Evolutionary conservation across 2,888 invertebrate species (phyloP).

Genomic region (Chymomyza procnemis): DNA sequence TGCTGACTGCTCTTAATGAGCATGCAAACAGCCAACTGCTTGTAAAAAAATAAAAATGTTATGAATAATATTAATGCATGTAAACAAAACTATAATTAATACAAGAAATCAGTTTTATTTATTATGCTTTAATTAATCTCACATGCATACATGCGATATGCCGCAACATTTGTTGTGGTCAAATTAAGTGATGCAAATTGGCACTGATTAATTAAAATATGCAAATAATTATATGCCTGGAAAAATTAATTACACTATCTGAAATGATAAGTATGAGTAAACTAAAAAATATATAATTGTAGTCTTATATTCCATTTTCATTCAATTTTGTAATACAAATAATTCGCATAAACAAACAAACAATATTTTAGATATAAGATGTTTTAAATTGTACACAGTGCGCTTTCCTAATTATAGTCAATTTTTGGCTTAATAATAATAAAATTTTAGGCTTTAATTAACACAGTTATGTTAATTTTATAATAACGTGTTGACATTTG

Average conservation of each 20-base stretch:
- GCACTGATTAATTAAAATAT: conserved; percentile 63
- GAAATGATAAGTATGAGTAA: too few relatives aligned
- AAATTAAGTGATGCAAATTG: conserved; percentile 28
- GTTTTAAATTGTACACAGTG: too few relatives aligned
- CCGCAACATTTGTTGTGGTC: conserved; percentile 35
- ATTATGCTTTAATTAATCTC: conserved; percentile 63
- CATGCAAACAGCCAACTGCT: conserved; percentile 36
- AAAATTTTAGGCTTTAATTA: too few relatives aligned
- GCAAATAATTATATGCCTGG: not conserved
- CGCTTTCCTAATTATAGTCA: too few relatives aligned
- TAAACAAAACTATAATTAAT: conserved; percentile 58
- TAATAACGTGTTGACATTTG: too few relatives aligned
- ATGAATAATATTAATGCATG: conserved; percentile 35
- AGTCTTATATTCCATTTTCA: too few relatives aligned
- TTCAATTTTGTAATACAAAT: too few relatives aligned
- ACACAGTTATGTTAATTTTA: too few relatives aligned
- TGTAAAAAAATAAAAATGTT: conserved; percentile 22
- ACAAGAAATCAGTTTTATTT: conserved; percentile 46
- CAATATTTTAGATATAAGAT: too few relatives aligned
- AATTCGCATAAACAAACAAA: too few relatives aligned
- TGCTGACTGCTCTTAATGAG: conserved; percentile 48
- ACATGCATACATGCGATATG: not conserved
- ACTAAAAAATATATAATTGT: too few relatives aligned
- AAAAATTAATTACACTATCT: not conserved
- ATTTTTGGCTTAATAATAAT: too few relatives aligned